Conservation (phyloP, 2,113 vertebrate species). For the Melospiza melodia region DNA sequence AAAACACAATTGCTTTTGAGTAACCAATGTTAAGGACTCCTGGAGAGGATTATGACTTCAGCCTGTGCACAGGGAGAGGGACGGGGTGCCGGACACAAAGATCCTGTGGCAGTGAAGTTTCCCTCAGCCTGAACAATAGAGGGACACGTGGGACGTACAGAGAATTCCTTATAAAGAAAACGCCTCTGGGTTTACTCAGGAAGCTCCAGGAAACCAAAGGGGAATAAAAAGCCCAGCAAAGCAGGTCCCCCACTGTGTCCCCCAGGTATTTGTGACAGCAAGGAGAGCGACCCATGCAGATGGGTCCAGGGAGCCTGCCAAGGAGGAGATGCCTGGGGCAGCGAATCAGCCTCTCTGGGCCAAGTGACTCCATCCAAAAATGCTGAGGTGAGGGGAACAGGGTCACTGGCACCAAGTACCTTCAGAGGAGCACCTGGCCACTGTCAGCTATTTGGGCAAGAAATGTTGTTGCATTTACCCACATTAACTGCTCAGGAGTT, state of each 20-base stretch:
- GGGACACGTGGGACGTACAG: not conserved
- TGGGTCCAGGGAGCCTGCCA: not conserved
- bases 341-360: not conserved
- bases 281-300: not conserved
- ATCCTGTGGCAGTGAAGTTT: conserved; percentile 2
- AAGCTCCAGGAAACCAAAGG: not conserved
- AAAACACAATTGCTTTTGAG: conserved; percentile 15
- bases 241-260: not conserved
- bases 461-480: not conserved
- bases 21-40: not conserved
- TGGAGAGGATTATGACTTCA: not conserved
- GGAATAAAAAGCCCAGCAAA: not conserved
- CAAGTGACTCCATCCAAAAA: not conserved
- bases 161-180: conserved; percentile 44
- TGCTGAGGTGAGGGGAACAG: not conserved
- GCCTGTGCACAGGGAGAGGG: not conserved
- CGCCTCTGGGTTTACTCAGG: not conserved
- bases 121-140: conserved; percentile 15
- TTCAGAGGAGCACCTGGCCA: not conserved
- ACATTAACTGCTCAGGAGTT: not conserved
- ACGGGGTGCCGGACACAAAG: conserved; percentile 2
- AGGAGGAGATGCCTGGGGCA: conserved; percentile 1
- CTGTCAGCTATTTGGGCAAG: not conserved
- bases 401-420: not conserved
- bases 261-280: not conserved